phyloP scores from a whole-genome alignment of 2,113 vertebrate genomes.

The Planiliza haematocheilus region DNA sequence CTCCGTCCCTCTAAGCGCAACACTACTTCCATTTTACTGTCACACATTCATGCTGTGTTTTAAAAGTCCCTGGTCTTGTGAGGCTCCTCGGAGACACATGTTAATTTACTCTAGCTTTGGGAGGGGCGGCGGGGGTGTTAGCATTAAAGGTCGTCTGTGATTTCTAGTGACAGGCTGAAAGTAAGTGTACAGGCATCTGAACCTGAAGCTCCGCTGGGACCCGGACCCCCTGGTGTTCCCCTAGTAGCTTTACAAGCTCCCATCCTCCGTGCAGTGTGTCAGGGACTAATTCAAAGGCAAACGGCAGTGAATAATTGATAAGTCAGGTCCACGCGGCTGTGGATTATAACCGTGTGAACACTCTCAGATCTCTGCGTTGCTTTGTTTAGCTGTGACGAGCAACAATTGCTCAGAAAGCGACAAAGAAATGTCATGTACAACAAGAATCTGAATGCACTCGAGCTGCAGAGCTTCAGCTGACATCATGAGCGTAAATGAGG shows the following conservation, averaged over 20 bases:
- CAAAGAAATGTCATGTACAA: conserved; percentile 13
- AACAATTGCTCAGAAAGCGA: conserved; percentile 3
- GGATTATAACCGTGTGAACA: conserved; percentile 60
- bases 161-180: conserved; percentile 82
- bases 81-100: conserved; percentile 62
- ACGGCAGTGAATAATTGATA: conserved; percentile 80
- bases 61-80: conserved; percentile 59
- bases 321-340: conserved; percentile 30
- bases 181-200: conserved; percentile 67
- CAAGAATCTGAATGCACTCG: conserved; percentile 24
- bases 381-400: conserved; percentile 25
- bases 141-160: conserved; percentile 77
- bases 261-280: conserved; percentile 62
- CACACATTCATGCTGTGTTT: conserved; percentile 40
- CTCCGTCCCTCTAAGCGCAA: conserved; percentile 11
- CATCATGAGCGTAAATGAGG: conserved; percentile 19
- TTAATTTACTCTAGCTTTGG: conserved; percentile 72
- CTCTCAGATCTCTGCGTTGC: not conserved
- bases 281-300: conserved; percentile 73
- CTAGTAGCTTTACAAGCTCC: conserved; percentile 66
- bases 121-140: conserved; percentile 9
- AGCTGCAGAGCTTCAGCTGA: not conserved
- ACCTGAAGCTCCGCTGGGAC: conserved; percentile 70
- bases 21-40: conserved; percentile 35
- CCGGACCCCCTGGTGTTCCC: conserved; percentile 67